A percentile compares a stretch with the other conserved stretches of the same genome.
Evolutionary conservation across 2,888 invertebrate species (phyloP).

Genomic region (Chaetoderma sp.): DNA sequence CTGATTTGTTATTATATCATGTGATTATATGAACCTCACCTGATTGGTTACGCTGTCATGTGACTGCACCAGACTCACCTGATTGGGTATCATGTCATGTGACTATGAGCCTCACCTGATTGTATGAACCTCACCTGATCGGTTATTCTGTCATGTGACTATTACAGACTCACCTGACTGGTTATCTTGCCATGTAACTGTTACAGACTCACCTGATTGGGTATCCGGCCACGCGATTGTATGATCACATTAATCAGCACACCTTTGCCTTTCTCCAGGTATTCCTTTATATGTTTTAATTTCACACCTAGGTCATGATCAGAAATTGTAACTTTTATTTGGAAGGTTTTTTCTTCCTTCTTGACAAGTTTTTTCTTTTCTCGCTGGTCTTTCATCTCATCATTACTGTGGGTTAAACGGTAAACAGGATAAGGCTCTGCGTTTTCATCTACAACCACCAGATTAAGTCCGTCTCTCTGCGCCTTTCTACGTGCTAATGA

Average conservation of each 20-base stretch:
- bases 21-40: too few relatives aligned
- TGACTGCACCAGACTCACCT: too few relatives aligned
- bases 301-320: conserved; percentile 34
- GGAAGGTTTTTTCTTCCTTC: conserved; percentile 25
- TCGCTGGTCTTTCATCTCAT: conserved; percentile 16
- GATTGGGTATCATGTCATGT: too few relatives aligned
- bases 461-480: neutral
- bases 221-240: too few relatives aligned
- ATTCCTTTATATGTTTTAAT: conserved; percentile 18
- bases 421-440: neutral
- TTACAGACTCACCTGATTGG: too few relatives aligned
- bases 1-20: too few relatives aligned
- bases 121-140: too few relatives aligned
- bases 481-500: neutral
- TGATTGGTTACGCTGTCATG: too few relatives aligned
- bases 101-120: too few relatives aligned
- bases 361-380: conserved; percentile 17
- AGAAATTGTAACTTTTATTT: conserved; percentile 21
- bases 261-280: conserved; percentile 15
- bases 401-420: conserved; percentile 26
- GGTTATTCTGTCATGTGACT: too few relatives aligned
- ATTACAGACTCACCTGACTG: too few relatives aligned
- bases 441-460: neutral
- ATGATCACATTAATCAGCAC: conserved; percentile 17
- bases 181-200: too few relatives aligned